Evolutionary conservation across 2,888 invertebrate species (phyloP), one percentile per base, ranked within the genome.

Genomic region (Marasmarcha lunaedactyla): DNA sequence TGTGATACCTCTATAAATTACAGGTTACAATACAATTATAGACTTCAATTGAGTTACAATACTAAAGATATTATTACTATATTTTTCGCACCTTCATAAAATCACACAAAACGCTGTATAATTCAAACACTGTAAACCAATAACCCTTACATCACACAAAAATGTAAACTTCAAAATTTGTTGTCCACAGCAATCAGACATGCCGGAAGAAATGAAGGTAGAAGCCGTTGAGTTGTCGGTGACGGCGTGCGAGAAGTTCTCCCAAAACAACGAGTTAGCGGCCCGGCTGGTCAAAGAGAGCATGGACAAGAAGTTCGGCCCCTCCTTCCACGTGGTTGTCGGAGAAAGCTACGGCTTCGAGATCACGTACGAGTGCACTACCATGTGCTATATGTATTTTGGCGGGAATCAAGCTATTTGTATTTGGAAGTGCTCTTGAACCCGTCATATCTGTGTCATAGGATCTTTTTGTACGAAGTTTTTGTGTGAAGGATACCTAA

Each of bases 341-440:
- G 98, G 98, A 4, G 97, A 98, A 85, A 95, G 94, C 43, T 97
- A 90, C 76, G 97, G 96, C 35, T 95, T 95, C 72, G 95, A 95
- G 70, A 88, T 97, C 44, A 94, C 95, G 1, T 94, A 95, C 67
- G 95, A 97, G 79, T 90, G 92, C 43, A 93, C 92, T 63, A 91
- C 91, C 51, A 87, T 95, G 45, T 85, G 95, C 46, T 94, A 95
- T 70, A 87, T 96, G 86, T 96, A 90, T 76, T 95, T 95, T 62
- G 96, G 92, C 43, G 97, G 97, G 39, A 97, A 94, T 70, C 85
- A 94, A 53, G 97, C 94, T 10, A 88, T 95, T 42, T 88, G 92
- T 56, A 87, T 94, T 41, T 96, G 95, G 95, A 96, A 95, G 74
- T 95, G 95, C 74, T 93, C 87, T 44, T 87, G 76, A 83, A 46